A percentile compares a stretch with the other conserved stretches of the same genome.
phyloP scores from a whole-genome alignment of 1,140 invertebrate species.

The Drosophila aff. region DNA sequence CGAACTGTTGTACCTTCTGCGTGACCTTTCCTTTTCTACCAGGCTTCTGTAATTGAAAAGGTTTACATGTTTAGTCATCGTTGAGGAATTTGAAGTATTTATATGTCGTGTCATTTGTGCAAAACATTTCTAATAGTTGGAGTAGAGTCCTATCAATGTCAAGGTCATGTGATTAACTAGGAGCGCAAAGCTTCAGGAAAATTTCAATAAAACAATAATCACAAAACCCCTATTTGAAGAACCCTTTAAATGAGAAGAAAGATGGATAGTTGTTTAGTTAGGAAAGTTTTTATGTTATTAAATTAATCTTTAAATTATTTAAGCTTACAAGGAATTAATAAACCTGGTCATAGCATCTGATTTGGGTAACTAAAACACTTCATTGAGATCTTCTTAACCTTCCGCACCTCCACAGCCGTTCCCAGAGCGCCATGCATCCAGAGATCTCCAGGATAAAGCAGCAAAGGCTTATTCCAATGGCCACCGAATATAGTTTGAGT shows the following conservation, averaged over 20 bases:
- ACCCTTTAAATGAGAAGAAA: neutral
- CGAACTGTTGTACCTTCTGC: neutral
- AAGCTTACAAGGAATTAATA: neutral
- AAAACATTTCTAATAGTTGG: neutral
- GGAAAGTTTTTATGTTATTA: neutral
- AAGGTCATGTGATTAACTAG: neutral
- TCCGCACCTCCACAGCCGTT: neutral
- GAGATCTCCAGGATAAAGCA: slow-evolving; percentile 41
- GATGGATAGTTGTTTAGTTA: neutral
- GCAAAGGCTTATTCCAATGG: slow-evolving; percentile 8
- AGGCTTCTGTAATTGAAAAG: neutral
- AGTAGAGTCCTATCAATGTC: neutral
- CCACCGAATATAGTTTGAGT: slow-evolving; percentile 20
- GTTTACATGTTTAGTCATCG: slow-evolving; percentile 1
- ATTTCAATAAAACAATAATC: too few relatives aligned
- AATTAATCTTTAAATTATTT: neutral
- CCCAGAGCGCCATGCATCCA: neutral
- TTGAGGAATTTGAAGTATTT: neutral
- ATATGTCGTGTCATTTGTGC: neutral
- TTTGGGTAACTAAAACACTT: neutral
- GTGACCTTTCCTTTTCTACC: neutral
- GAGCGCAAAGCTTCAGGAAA: neutral
- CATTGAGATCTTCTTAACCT: neutral
- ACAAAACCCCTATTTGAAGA: neutral
- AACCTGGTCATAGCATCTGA: neutral